These are phyloP conservation scores for Zingel zingel DNA, from an alignment of 2,113 vertebrate genomes.

Conservation along the genomic window DNA sequence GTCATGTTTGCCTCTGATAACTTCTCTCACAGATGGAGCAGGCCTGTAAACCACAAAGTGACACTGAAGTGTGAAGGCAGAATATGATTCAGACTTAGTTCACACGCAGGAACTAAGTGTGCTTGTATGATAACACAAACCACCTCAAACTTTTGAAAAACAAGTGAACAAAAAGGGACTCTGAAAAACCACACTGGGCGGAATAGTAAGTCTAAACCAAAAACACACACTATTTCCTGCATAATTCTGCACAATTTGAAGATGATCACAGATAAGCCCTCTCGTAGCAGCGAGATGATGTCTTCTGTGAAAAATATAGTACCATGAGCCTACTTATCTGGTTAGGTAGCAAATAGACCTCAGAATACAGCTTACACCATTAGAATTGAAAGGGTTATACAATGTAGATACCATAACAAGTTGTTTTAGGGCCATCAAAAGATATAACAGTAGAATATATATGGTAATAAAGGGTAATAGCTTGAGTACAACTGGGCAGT, in stretches of 20 bases:
- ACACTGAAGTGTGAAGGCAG: conserved; percentile 20
- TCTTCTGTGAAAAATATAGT: background rate
- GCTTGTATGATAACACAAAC: conserved; percentile 35
- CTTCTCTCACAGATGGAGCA: conserved; percentile 8
- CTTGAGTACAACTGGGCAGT: background rate
- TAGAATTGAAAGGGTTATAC: background rate
- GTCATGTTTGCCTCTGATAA: conserved; percentile 30
- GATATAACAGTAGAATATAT: background rate
- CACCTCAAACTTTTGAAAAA: conserved; percentile 21
- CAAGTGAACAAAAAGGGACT: conserved; percentile 47
- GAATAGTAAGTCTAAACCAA: background rate
- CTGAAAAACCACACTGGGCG: conserved; percentile 26
- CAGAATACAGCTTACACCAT: background rate
- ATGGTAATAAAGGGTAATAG: background rate
- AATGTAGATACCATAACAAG: background rate
- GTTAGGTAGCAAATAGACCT: background rate
- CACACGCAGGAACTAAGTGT: conserved; percentile 45
- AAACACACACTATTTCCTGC: background rate
- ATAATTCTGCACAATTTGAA: too few species aligned
- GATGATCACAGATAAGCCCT: background rate
- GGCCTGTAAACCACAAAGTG: conserved; percentile 17
- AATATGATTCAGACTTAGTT: conserved; percentile 4
- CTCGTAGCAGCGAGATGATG: background rate
- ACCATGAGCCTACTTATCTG: background rate
- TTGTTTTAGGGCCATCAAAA: background rate